phyloP scores from a whole-genome alignment of 2,888 invertebrate species.

The Chalcosyrphus nemorum region DNA sequence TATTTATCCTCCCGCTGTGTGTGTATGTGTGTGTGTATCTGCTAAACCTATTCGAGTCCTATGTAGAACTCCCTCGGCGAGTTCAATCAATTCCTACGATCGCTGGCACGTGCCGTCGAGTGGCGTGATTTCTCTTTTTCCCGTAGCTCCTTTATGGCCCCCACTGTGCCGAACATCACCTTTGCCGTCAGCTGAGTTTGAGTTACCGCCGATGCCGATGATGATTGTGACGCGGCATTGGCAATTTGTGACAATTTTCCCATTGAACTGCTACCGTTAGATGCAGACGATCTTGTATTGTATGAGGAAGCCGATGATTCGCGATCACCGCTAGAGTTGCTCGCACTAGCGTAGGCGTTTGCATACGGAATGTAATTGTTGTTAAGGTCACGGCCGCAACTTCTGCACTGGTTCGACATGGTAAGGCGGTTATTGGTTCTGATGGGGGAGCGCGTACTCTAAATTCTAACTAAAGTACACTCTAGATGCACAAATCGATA shows the following conservation, averaged over 20 bases:
- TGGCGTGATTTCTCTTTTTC: slow-evolving; percentile 87
- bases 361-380: slow-evolving; percentile 82
- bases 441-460: too few species aligned
- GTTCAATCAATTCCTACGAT: slow-evolving; percentile 78
- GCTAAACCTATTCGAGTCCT: slow-evolving; percentile 33
- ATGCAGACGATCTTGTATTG: slow-evolving; percentile 73
- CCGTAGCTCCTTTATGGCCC: slow-evolving; percentile 88
- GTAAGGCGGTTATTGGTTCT: too few species aligned
- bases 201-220: slow-evolving; percentile 63
- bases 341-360: slow-evolving; percentile 80
- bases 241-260: slow-evolving; percentile 70
- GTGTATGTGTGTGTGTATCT: slow-evolving; percentile 11
- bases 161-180: slow-evolving; percentile 88
- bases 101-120: slow-evolving; percentile 80
- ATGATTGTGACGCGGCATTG: slow-evolving; percentile 55
- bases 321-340: slow-evolving; percentile 79
- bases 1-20: slow-evolving; percentile 16
- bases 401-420: slow-evolving; percentile 82
- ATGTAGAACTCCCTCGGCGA: neutral
- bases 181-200: slow-evolving; percentile 86
- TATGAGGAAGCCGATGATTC: slow-evolving; percentile 75
- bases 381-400: slow-evolving; percentile 82
- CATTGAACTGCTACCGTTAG: slow-evolving; percentile 49
- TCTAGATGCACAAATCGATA: slow-evolving; percentile 7
- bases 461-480: too few species aligned